Conservation (phyloP, 2,888 invertebrate species). For the Nowickia ferox region DNA sequence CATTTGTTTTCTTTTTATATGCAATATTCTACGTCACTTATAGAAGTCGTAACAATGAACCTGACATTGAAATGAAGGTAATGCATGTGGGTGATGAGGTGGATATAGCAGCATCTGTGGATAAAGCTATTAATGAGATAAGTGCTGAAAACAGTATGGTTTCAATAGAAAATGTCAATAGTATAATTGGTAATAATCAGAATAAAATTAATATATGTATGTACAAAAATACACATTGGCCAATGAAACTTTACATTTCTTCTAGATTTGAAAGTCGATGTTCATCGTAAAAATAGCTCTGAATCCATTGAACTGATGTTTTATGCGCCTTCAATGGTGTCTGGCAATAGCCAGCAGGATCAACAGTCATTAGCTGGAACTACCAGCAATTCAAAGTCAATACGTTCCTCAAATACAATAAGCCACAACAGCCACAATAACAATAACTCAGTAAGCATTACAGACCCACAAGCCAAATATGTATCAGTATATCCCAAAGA, state of each 20-base stretch:
- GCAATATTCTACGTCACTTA: constrained; percentile 57
- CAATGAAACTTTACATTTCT: constrained; percentile 23
- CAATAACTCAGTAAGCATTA: constrained; percentile 39
- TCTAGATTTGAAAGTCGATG: constrained; percentile 94
- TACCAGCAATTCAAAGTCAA: constrained; percentile 78
- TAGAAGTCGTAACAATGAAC: constrained; percentile 87
- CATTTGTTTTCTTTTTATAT: constrained; percentile 35
- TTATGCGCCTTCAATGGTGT: constrained; percentile 82
- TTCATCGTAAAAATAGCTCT: constrained; percentile 95
- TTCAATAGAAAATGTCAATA: constrained; percentile 85
- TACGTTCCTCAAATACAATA: constrained; percentile 74
- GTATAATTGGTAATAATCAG: constrained; percentile 86
- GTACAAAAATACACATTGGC: background rate
- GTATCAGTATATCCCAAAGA: constrained; percentile 80
- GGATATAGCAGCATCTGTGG: constrained; percentile 85
- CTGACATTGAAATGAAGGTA: constrained; percentile 92
- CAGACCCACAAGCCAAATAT: constrained; percentile 76
- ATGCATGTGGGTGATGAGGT: constrained; percentile 84
- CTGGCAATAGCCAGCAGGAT: constrained; percentile 78
- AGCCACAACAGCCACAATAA: constrained; percentile 49
- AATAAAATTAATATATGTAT: background rate
- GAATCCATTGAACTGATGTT: constrained; percentile 92
- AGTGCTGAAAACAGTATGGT: constrained; percentile 83
- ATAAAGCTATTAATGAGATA: constrained; percentile 84
- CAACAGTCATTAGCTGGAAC: constrained; percentile 79